These are phyloP conservation scores for Magallana gigas DNA, from an alignment of 1,140 invertebrate species.

Conservation along the genomic window DNA sequence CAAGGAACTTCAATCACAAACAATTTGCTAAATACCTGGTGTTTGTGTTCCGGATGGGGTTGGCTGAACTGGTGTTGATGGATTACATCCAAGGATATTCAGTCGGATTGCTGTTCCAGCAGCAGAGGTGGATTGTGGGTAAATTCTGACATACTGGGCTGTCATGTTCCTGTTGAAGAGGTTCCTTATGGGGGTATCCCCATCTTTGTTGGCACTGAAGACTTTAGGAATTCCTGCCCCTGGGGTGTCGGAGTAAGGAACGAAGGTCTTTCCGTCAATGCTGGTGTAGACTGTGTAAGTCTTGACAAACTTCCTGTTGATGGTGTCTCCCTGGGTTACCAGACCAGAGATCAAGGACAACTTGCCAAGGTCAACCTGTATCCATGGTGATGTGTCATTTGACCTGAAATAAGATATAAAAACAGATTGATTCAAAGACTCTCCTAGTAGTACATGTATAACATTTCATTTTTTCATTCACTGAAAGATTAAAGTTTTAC, in stretches of 20 bases:
- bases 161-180: constrained; percentile 66
- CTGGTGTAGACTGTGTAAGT: constrained; percentile 73
- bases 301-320: constrained; percentile 72
- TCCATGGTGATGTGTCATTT: constrained; percentile 55
- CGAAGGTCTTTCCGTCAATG: constrained; percentile 69
- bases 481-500: no score
- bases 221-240: constrained; percentile 51
- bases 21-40: neutral
- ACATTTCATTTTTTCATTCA: no score
- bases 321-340: constrained; percentile 59
- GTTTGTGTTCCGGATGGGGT: constrained; percentile 23
- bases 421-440: neutral
- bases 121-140: constrained; percentile 48
- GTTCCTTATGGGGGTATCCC: constrained; percentile 52
- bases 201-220: constrained; percentile 64
- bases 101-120: constrained; percentile 57
- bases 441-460: no score
- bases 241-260: constrained; percentile 59
- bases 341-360: constrained; percentile 58
- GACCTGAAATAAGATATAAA: constrained; percentile 46
- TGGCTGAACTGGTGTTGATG: constrained; percentile 41
- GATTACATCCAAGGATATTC: constrained; percentile 67
- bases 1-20: neutral
- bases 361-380: constrained; percentile 57
- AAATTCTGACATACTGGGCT: constrained; percentile 63